phyloP scores from a whole-genome alignment of 2,888 invertebrate species.

The Drosophila anomelani region DNA sequence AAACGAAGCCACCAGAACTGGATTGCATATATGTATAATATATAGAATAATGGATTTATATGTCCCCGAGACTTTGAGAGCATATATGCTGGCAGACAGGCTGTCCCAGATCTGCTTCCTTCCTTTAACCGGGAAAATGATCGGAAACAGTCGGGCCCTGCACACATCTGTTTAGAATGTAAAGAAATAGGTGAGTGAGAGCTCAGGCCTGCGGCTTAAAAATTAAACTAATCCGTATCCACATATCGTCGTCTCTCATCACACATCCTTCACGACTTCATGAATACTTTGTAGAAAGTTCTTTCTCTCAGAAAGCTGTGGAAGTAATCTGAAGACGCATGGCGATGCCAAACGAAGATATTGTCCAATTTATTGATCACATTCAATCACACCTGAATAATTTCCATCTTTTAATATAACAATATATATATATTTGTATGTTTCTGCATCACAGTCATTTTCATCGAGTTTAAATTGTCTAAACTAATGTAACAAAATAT shows the following conservation, averaged over 20 bases:
- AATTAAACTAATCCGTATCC: slow-evolving; percentile 19
- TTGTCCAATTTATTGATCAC: neutral
- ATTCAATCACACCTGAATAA: neutral
- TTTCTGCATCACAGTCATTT: neutral
- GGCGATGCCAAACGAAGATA: neutral
- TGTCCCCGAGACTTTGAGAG: slow-evolving; percentile 32
- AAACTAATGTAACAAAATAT: neutral
- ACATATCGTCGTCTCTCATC: slow-evolving; percentile 8
- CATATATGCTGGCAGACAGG: slow-evolving; percentile 28
- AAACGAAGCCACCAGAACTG: slow-evolving; percentile 37
- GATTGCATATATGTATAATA: slow-evolving; percentile 13
- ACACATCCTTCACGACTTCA: slow-evolving; percentile 13
- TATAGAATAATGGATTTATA: slow-evolving; percentile 24
- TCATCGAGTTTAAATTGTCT: neutral
- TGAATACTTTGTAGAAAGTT: slow-evolving; percentile 2
- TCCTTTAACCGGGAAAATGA: slow-evolving; percentile 14
- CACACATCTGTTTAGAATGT: slow-evolving; percentile 35
- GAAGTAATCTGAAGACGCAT: neutral
- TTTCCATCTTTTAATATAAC: neutral
- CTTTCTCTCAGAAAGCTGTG: neutral
- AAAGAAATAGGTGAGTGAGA: slow-evolving; percentile 34
- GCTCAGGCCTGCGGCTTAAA: slow-evolving; percentile 21
- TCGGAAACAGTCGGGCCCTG: slow-evolving; percentile 24
- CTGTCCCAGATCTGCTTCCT: slow-evolving; percentile 23
- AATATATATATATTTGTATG: neutral